These are phyloP conservation scores for Ephydatia muelleri DNA, from an alignment of 37 sponge, comb jelly and placozoan species.

Conservation along the genomic window DNA sequence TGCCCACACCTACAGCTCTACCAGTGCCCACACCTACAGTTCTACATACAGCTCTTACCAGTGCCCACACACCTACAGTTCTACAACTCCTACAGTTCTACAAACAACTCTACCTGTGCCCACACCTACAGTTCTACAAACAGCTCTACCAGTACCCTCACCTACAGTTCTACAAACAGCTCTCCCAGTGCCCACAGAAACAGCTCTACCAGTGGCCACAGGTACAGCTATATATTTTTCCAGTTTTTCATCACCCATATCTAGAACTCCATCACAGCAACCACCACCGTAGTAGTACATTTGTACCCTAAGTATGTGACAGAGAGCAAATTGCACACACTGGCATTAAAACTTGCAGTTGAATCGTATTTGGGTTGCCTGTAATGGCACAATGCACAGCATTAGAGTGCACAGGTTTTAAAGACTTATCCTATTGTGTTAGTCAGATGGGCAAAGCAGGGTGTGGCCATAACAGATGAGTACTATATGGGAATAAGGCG, in stretches of 20 bases:
- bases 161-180: neutral
- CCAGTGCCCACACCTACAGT: neutral
- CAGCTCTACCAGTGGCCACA: neutral
- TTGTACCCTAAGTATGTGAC: neutral
- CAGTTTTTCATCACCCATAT: neutral
- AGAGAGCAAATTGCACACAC: neutral
- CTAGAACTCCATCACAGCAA: neutral
- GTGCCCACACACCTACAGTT: neutral
- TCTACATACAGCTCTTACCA: no score
- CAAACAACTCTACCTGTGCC: neutral
- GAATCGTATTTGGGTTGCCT: neutral
- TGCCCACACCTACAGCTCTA: constrained; percentile 1
- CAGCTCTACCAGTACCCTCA: neutral
- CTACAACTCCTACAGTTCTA: neutral
- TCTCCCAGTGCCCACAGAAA: neutral
- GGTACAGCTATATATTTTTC: neutral
- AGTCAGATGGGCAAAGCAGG: neutral
- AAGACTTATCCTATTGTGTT: neutral
- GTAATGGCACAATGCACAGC: neutral
- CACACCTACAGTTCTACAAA: neutral
- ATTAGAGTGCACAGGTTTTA: neutral
- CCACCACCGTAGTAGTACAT: neutral
- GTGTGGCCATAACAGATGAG: neutral
- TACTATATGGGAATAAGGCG: neutral
- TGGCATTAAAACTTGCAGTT: neutral